Evolutionary conservation across 2,797 vertebrate species (phyloP), one percentile per base, ranked within the genome.

Genomic region (Erethizon dorsatum): DNA sequence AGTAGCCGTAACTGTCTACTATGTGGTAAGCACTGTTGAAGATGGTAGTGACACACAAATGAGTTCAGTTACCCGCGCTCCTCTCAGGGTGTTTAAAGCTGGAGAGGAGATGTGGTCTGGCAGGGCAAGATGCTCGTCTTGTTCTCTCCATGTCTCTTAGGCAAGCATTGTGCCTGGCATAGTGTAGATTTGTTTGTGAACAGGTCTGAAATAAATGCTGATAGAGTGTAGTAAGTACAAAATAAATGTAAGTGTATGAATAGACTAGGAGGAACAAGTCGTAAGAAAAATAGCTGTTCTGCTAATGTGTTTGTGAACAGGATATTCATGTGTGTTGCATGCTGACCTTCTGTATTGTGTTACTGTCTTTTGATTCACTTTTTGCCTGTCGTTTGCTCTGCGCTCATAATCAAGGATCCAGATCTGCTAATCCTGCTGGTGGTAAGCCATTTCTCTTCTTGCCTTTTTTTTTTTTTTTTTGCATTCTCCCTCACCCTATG

Each of bases 391-490:
- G 99, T 98, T 99, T 99, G 98, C 98, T 98, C 99, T 99, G 99
- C 99, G 99, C 98, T 99, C 99, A 99, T 99, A 99, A 98, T 98
- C 99, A 99, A 99, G 99, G 99, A 99, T 99, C 99, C 99, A 99
- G 99, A 99, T 99, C 99, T 99, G 99, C 99, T 99, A 99, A 99
- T 99, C 99, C 99, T 98, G 99, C 99, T 99, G 99, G 99, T 99
- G 99, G 99, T 99, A 99, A 99, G 99, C 98, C 31, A 0, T 97
- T 98, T 99, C 98, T 99, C 98, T 83, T 98, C 98, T 98, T 97
- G 94, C 88, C 13, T 96, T 69, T 79, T 75, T 91, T 37, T 98
- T 97, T 95, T 92, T 61, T 78, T 95, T 17, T 65, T 71, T 56
- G 71, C 83, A 12, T 90, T 92, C 90, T 96, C 28, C 93, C 91